Evolutionary conservation across 2,797 vertebrate species (phyloP).

Genomic region (Chaetodon trifasciatus): DNA sequence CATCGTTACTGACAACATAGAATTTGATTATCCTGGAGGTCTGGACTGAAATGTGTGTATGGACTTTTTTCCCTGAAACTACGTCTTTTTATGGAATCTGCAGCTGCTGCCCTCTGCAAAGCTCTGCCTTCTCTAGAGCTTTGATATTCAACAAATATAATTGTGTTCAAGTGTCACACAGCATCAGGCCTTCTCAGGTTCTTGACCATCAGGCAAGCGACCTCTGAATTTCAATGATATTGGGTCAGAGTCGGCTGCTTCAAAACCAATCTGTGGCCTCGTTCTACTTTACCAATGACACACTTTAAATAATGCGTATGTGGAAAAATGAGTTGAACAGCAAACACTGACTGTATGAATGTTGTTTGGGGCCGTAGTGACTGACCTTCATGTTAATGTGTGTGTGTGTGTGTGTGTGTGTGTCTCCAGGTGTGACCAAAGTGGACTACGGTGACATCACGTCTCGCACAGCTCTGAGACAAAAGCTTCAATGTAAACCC

Average conservation of each 20-base stretch:
- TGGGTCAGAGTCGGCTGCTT: not conserved
- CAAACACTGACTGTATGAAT: not conserved
- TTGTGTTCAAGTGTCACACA: slow-evolving; percentile 1
- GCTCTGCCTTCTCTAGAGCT: not conserved
- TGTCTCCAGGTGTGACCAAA: slow-evolving; percentile 93
- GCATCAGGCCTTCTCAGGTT: not conserved
- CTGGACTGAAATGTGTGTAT: not conserved
- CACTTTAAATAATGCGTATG: slow-evolving; percentile 1
- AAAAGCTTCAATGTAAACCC: slow-evolving; percentile 97
- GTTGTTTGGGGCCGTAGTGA: not conserved
- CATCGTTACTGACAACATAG: not conserved
- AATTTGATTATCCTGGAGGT: not conserved
- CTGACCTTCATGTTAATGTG: slow-evolving; percentile 14
- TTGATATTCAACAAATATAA: not conserved
- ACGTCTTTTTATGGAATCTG: not conserved
- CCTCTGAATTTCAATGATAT: slow-evolving; percentile 1
- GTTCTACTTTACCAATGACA: not conserved
- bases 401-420: slow-evolving; percentile 26
- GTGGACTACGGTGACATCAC: slow-evolving; percentile 98
- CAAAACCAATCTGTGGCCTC: not conserved
- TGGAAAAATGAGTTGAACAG: not conserved
- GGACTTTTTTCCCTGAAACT: not conserved
- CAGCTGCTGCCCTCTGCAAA: not conserved
- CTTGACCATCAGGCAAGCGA: not conserved
- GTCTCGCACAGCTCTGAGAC: slow-evolving; percentile 90